Evolutionary conservation across 2,113 vertebrate species (phyloP).

Genomic region (Ceyx melanurus): DNA sequence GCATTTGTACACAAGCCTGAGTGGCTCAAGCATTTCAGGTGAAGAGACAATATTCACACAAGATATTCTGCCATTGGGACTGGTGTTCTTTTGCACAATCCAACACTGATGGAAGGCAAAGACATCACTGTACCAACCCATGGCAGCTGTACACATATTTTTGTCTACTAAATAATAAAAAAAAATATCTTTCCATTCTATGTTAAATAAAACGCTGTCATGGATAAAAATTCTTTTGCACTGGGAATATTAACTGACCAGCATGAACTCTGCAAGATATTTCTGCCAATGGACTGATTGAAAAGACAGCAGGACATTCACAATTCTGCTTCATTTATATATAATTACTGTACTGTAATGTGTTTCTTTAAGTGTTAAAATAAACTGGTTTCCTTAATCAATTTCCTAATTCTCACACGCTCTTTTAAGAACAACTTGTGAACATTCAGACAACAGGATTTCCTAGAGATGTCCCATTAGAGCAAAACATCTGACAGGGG

Average conservation of each 20-base stretch:
- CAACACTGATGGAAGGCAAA: neutral
- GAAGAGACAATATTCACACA: neutral
- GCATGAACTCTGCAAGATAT: neutral
- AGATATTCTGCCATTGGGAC: neutral
- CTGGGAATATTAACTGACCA: neutral
- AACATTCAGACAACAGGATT: neutral
- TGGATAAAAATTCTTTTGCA: neutral
- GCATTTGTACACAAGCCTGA: neutral
- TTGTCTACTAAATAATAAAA: neutral
- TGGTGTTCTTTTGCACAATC: neutral
- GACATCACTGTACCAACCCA: neutral
- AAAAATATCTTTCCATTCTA: neutral
- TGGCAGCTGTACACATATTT: neutral
- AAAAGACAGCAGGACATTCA: neutral
- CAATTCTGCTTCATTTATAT: neutral
- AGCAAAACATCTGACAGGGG: neutral
- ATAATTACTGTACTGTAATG: neutral
- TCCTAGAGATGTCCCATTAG: neutral
- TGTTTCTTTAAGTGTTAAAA: conserved; percentile 2
- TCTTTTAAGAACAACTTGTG: neutral
- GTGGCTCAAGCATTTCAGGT: neutral
- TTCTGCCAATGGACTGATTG: neutral
- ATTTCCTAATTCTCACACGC: neutral
- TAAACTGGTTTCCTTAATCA: neutral
- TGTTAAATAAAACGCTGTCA: neutral